A percentile compares a stretch with the other conserved stretches of the same genome.
Conservation (phyloP, 2,797 vertebrate genomes). For the Cottoperca gobio region DNA sequence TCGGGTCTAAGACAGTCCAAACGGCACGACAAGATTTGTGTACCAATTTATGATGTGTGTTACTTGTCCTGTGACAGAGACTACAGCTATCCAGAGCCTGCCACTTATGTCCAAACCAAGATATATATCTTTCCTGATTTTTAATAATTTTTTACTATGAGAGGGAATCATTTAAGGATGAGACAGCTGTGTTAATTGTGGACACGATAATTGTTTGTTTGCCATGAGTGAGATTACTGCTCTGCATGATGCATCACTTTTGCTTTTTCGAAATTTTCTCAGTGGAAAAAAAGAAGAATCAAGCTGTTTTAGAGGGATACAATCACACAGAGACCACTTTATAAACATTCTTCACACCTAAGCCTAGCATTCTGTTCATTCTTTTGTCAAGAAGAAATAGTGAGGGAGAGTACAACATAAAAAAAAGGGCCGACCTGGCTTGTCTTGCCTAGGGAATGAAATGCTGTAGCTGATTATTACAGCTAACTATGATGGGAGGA, state of each 20-base stretch:
- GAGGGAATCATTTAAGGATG: conserved; percentile 47
- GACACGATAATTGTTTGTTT: conserved; percentile 34
- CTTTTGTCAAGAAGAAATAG: conserved; percentile 74
- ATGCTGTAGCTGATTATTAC: conserved; percentile 91
- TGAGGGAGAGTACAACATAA: conserved; percentile 55
- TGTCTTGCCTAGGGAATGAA: conserved; percentile 85
- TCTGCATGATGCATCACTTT: conserved; percentile 12
- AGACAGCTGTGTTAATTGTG: conserved; percentile 40
- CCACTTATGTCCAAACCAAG: conserved; percentile 54
- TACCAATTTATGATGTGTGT: conserved; percentile 72
- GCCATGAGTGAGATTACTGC: not conserved
- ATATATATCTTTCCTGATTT: conserved; percentile 37
- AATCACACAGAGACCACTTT: conserved; percentile 45
- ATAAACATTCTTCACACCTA: conserved; percentile 72
- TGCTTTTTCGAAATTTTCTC: not conserved
- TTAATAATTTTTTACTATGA: conserved; percentile 22
- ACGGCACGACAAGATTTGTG: conserved; percentile 55
- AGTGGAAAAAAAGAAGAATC: conserved; percentile 22
- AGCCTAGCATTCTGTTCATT: conserved; percentile 73
- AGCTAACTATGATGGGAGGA: conserved; percentile 91
- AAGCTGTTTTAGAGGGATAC: conserved; percentile 49
- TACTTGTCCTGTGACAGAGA: conserved; percentile 63
- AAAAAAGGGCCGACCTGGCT: conserved; percentile 80
- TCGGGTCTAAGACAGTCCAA: conserved; percentile 59
- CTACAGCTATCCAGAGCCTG: conserved; percentile 54